Base-by-base conservation (phyloP, 2,113 vertebrate species). In the Columba livia region DNA sequence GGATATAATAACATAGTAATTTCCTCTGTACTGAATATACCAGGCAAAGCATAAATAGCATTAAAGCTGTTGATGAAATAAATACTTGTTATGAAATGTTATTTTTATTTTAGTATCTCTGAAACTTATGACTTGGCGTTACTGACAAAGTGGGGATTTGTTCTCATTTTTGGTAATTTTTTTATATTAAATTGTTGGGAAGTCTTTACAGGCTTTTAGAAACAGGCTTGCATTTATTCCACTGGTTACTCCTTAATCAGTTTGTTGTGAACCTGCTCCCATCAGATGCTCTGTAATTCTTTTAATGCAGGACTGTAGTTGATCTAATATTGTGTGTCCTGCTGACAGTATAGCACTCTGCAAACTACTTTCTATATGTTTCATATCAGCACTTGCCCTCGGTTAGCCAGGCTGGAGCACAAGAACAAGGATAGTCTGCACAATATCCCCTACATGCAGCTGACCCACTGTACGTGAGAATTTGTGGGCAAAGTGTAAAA, bases 251-350 rank as follows among this genome's bases (percentile, higher is more conserved):
- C 10, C 44, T 26, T 38, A 84, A 23, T 17, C 32, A 34, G 13
- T 36, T 77, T 47, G n/a, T 40, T 58, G 66, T 58, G 38, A 71
- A 31, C 5, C 38, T 67, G 1, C 2, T 47, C 15, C 54, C 2
- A 1, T 32, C 48, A 42, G 42, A 16, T 40, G 58, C 24, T 74
- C 25, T 70, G 21, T 53, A 32, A 44, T 50, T 86, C 12, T 36
- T 71, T 36, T n/a, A 58, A 25, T 29, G 23, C 26, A 66, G 74
- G 74, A 32, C 61, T 53, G n/a, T 48, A 19, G 24, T 32, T 20
- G 26, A 34, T 51, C 17, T 47, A 21, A 2, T 77, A 20, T 3
- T 1, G 0, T 17, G 2, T 6, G 4, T 18, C 60, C 47, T 50
- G 31, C 47, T 78, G 71, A 51, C 58, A 53, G 31, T 24, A 10